Evolutionary conservation across 2,888 invertebrate genomes (phyloP).

Genomic region (Ferdinandea cuprea): DNA sequence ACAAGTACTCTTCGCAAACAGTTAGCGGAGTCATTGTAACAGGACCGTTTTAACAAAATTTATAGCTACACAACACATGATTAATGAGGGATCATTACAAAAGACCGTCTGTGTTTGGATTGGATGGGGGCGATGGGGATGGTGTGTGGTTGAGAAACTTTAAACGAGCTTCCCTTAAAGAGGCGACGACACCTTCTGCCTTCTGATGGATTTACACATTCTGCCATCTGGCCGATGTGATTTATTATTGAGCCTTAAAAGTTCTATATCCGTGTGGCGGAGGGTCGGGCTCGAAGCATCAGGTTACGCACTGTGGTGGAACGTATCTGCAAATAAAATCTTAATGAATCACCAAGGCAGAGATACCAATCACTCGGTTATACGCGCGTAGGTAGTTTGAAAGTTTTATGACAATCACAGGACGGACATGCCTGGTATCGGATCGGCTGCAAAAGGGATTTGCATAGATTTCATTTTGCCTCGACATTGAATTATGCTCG

Average conservation of each 20-base stretch:
- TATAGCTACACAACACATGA: conserved; percentile 55
- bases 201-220: conserved; percentile 46
- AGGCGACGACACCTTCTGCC: conserved; percentile 50
- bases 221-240: conserved; percentile 44
- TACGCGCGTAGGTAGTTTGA: conserved; percentile 1
- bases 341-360: conserved; percentile 50
- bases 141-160: conserved; percentile 9
- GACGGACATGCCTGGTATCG: conserved; percentile 17
- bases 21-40: conserved; percentile 1
- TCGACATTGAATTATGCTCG: conserved; percentile 56
- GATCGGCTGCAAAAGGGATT: conserved; percentile 44
- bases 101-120: conserved; percentile 18
- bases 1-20: conserved; percentile 14
- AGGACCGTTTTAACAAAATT: conserved; percentile 23
- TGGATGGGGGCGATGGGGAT: neutral
- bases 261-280: neutral
- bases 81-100: conserved; percentile 56
- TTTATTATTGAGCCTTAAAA: conserved; percentile 55
- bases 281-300: conserved; percentile 24
- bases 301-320: conserved; percentile 27
- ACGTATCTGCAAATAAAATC: conserved; percentile 59
- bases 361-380: conserved; percentile 13
- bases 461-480: conserved; percentile 61
- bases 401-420: conserved; percentile 55
- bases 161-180: conserved; percentile 3